phyloP scores from a whole-genome alignment of 2,113 vertebrate species.

The Pleuronectes platessa region DNA sequence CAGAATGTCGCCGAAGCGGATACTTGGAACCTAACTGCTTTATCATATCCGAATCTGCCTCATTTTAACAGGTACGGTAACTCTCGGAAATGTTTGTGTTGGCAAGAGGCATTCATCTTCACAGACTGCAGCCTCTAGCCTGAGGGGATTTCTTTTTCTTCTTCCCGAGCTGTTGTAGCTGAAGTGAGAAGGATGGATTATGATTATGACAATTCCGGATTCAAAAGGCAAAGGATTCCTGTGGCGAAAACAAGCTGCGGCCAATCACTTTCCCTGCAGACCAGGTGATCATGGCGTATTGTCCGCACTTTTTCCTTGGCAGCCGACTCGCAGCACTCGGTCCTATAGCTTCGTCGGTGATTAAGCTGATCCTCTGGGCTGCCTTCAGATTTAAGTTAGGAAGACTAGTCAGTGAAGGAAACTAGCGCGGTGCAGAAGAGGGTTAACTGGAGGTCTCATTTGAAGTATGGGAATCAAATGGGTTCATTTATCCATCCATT shows the following conservation, averaged over 20 bases:
- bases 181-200: background rate
- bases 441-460: background rate
- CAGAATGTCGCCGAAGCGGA: background rate
- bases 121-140: background rate
- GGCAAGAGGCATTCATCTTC: background rate
- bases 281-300: background rate
- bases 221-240: background rate
- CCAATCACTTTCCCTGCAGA: slow-evolving; percentile 3
- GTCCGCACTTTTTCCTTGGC: background rate
- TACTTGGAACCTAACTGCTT: background rate
- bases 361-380: background rate
- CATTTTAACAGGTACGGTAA: background rate
- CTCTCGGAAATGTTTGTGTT: background rate
- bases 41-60: background rate
- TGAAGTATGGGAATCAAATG: background rate
- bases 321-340: background rate
- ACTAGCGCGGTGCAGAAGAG: background rate
- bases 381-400: background rate
- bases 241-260: slow-evolving; percentile 1
- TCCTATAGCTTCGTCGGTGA: background rate
- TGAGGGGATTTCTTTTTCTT: background rate
- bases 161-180: background rate
- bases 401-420: background rate
- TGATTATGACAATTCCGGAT: background rate
- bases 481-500: background rate